These are phyloP conservation scores for Tiphia femorata DNA, from an alignment of 2,888 invertebrate genomes.

Conservation along the genomic window DNA sequence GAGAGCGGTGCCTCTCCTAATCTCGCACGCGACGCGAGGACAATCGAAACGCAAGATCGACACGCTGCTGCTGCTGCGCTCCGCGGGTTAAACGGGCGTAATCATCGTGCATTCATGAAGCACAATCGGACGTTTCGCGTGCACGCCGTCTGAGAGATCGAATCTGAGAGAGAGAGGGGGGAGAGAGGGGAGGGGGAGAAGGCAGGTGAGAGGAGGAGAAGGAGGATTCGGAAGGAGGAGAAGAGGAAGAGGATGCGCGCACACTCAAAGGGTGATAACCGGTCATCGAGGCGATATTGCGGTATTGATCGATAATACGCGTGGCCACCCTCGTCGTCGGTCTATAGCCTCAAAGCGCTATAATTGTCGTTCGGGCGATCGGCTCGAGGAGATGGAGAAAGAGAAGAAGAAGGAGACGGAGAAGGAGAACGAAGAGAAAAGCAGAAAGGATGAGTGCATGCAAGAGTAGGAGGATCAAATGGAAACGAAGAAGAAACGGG, in stretches of 20 bases:
- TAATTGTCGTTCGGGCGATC: too few relatives aligned
- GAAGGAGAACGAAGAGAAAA: too few relatives aligned
- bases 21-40: background rate
- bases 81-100: slow-evolving; percentile 27
- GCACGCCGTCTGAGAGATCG: background rate
- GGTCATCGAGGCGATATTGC: slow-evolving; percentile 47
- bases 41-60: background rate
- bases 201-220: too few relatives aligned
- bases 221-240: too few relatives aligned
- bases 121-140: slow-evolving; percentile 18
- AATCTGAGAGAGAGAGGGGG: slow-evolving; percentile 2
- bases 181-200: slow-evolving; percentile 11
- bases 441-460: too few relatives aligned
- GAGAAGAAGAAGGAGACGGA: too few relatives aligned
- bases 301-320: slow-evolving; percentile 35
- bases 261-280: slow-evolving; percentile 43
- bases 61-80: too few relatives aligned
- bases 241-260: too few relatives aligned
- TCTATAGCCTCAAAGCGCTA: slow-evolving; percentile 33
- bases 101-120: slow-evolving; percentile 21
- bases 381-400: background rate
- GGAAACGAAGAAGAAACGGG: too few relatives aligned
- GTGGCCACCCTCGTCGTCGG: slow-evolving; percentile 33
- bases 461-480: too few relatives aligned
- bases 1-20: too few relatives aligned